These are phyloP conservation scores for Myocastor coypus DNA, from an alignment of 2,113 vertebrate genomes.

Conservation along the genomic window DNA sequence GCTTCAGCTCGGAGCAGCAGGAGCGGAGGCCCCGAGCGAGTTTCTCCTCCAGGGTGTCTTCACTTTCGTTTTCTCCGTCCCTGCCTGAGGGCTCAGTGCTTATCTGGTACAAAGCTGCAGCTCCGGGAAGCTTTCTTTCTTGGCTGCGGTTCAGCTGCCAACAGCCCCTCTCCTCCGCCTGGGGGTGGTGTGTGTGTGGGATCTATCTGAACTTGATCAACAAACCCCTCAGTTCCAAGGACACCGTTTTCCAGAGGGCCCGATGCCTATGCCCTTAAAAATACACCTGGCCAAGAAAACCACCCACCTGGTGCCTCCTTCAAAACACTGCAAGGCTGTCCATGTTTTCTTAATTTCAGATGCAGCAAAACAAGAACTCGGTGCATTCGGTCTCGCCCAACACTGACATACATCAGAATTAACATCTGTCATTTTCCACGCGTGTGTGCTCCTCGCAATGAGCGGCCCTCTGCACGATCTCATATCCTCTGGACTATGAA, in stretches of 20 bases:
- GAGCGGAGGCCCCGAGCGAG: neutral
- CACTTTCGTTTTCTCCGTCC: neutral
- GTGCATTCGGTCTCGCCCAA: slow-evolving; percentile 42
- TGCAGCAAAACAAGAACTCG: slow-evolving; percentile 57
- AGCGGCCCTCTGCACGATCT: slow-evolving; percentile 23
- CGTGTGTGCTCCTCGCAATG: slow-evolving; percentile 60
- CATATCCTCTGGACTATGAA: slow-evolving; percentile 54
- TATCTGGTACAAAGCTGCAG: neutral
- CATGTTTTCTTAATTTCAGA: slow-evolving; percentile 65
- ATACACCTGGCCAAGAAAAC: neutral
- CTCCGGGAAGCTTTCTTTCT: slow-evolving; percentile 34
- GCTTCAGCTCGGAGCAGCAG: neutral
- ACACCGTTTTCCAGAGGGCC: neutral
- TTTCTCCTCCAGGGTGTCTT: neutral
- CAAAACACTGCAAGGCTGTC: neutral
- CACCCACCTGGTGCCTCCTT: neutral
- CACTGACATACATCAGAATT: slow-evolving; percentile 56
- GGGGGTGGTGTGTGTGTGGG: neutral
- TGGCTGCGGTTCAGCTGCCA: neutral
- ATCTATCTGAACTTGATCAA: slow-evolving; percentile 64
- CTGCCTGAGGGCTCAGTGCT: neutral
- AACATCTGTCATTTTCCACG: slow-evolving; percentile 73
- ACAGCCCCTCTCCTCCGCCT: neutral
- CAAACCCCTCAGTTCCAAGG: slow-evolving; percentile 12
- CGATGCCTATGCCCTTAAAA: neutral